Conservation (phyloP, 1,140 invertebrate species). For the Diorhabda sublineata region DNA sequence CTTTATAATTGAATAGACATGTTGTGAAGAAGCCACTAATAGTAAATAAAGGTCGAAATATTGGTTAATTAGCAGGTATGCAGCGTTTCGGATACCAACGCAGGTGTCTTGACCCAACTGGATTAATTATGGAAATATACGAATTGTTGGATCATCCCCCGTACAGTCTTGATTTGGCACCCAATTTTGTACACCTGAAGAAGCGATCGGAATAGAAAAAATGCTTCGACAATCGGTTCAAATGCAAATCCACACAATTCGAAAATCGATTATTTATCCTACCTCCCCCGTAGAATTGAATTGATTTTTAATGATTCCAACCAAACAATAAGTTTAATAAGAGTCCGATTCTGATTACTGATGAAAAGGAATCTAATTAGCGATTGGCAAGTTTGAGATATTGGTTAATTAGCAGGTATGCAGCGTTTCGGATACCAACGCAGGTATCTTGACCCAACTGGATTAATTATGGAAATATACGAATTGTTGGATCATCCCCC, state of each 20-base stretch:
- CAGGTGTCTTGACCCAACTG: slow-evolving; percentile 16
- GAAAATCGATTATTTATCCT: too few relatives aligned
- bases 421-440: slow-evolving; percentile 20
- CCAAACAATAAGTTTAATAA: slow-evolving; percentile 3
- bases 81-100: slow-evolving; percentile 20
- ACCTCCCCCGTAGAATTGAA: too few relatives aligned
- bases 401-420: slow-evolving; percentile 33
- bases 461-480: slow-evolving; percentile 35
- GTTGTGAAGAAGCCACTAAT: too few relatives aligned
- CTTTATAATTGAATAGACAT: too few relatives aligned
- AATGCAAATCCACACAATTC: too few relatives aligned
- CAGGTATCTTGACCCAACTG: slow-evolving; percentile 16
- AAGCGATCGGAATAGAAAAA: too few relatives aligned
- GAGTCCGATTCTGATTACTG: slow-evolving; percentile 3
- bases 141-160: neutral
- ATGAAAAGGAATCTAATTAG: slow-evolving; percentile 18
- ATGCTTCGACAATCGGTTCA: too few relatives aligned
- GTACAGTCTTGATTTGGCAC: neutral
- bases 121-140: slow-evolving; percentile 35
- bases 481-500: neutral
- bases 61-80: slow-evolving; percentile 33
- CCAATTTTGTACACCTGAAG: neutral
- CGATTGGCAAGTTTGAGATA: slow-evolving; percentile 24
- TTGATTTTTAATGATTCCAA: neutral
- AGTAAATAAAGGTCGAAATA: slow-evolving; percentile 17